Conservation (phyloP, 2,113 vertebrate species). For the Alces alces region DNA sequence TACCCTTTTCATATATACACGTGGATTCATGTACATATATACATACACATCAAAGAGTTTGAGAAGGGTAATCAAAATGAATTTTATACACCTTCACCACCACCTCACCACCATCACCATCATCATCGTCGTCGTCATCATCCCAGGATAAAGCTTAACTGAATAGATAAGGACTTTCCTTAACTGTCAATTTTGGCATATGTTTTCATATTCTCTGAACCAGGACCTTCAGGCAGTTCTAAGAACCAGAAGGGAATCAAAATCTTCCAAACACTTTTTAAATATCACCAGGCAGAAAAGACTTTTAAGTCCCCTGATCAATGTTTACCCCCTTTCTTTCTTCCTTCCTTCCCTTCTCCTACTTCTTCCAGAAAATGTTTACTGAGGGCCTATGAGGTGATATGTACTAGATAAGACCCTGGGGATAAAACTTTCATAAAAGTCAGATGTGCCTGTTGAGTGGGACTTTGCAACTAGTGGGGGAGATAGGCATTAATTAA, state of each 20-base stretch:
- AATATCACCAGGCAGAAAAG: not conserved
- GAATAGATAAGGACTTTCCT: not conserved
- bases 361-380: not conserved
- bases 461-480: not conserved
- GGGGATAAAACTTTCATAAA: not conserved
- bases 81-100: not conserved
- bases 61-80: not conserved
- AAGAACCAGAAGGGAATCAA: not conserved
- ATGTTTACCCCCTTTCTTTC: not conserved
- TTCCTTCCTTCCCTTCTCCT: not conserved
- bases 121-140: accelerated
- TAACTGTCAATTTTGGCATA: not conserved
- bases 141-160: not conserved
- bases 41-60: not conserved
- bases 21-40: not conserved
- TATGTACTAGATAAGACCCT: not conserved
- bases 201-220: not conserved
- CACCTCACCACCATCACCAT: not conserved
- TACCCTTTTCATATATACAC: not conserved
- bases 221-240: not conserved
- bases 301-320: not conserved
- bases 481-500: not conserved
- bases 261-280: not conserved
- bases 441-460: not conserved
- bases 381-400: not conserved